A percentile compares a stretch with the other conserved stretches of the same genome.
phyloP scores from a whole-genome alignment of 2,797 vertebrate genomes.

The Cyclura pinguis region DNA sequence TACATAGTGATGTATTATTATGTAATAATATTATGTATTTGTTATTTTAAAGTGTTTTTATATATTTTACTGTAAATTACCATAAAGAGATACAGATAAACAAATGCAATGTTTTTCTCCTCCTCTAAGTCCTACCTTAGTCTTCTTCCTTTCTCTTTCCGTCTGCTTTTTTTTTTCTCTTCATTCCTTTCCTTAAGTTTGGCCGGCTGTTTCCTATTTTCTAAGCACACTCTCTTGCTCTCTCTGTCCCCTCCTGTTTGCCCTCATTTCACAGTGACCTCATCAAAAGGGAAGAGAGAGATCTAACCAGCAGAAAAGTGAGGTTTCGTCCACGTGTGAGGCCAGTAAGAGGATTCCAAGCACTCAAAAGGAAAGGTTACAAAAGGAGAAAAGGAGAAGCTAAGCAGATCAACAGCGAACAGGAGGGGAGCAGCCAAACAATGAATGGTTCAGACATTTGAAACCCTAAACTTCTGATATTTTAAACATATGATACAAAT shows the following conservation, averaged over 20 bases:
- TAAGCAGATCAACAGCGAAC: background rate
- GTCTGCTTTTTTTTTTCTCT: background rate
- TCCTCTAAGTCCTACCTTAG: constrained; percentile 19
- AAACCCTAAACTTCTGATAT: background rate
- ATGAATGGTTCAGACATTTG: background rate
- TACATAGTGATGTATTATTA: no score
- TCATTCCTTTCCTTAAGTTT: background rate
- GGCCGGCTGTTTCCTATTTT: background rate
- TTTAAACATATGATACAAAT: background rate
- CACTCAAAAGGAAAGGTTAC: background rate
- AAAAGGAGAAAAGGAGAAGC: background rate
- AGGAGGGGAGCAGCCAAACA: background rate
- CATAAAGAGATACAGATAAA: background rate
- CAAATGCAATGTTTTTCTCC: background rate
- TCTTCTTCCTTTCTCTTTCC: background rate
- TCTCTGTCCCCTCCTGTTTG: background rate
- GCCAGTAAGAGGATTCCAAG: background rate
- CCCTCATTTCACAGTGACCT: constrained; percentile 10
- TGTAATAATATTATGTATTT: background rate
- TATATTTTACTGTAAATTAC: background rate
- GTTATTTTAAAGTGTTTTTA: background rate
- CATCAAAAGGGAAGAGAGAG: background rate
- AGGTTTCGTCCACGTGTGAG: background rate
- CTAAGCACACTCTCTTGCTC: background rate
- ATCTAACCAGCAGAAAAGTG: background rate